Conservation (phyloP, 2,113 vertebrate species). For the Bubalus kerabau region DNA sequence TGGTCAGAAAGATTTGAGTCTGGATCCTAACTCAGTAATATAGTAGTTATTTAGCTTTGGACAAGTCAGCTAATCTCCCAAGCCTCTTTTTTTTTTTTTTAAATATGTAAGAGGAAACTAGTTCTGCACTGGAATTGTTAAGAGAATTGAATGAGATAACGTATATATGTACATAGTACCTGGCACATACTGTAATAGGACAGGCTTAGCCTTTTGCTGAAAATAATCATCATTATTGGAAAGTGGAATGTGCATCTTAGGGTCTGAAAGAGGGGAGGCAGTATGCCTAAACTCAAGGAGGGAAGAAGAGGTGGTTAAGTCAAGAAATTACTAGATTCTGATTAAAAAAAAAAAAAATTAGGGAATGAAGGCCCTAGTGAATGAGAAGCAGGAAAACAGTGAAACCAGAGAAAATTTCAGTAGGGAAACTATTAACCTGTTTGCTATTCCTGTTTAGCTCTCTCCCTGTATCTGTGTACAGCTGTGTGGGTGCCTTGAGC, state of each 20-base stretch:
- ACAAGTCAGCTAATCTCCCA: background rate
- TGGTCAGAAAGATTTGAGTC: background rate
- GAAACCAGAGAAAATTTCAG: background rate
- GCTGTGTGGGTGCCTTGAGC: background rate
- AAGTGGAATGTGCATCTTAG: background rate
- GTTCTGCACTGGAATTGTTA: background rate
- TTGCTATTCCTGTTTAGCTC: background rate
- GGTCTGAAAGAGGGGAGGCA: background rate
- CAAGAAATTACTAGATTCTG: background rate
- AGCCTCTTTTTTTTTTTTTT: background rate
- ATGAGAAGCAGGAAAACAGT: background rate
- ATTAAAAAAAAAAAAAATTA: background rate
- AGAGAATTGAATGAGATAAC: background rate
- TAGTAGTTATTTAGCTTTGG: background rate
- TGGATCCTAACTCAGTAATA: background rate
- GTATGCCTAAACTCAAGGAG: background rate
- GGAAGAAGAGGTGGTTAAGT: background rate
- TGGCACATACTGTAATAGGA: no score
- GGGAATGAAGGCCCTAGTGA: background rate
- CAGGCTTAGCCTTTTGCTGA: background rate
- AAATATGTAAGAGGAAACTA: background rate
- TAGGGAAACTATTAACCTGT: background rate
- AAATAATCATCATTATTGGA: background rate
- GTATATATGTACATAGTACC: background rate
- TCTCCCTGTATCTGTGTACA: background rate